phyloP scores from a whole-genome alignment of 2,888 invertebrate genomes.

The Aporophyla nigra region DNA sequence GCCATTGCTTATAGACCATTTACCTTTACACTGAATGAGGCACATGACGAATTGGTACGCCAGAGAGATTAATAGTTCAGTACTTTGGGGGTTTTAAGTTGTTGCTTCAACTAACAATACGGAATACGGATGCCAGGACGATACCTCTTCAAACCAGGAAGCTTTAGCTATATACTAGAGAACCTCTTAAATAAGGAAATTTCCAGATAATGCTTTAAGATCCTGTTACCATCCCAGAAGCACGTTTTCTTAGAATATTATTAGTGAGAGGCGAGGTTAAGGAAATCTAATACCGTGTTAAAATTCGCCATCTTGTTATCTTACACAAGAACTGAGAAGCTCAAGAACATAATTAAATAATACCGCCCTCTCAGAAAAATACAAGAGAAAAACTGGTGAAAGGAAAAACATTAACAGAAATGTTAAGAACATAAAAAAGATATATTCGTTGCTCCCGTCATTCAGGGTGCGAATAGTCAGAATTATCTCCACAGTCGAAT shows the following conservation, averaged over 20 bases:
- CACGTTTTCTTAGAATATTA: conserved; percentile 26
- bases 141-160: conserved; percentile 40
- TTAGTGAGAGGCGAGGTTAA: conserved; percentile 28
- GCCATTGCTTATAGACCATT: conserved; percentile 58
- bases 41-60: conserved; percentile 29
- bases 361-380: conserved; percentile 28
- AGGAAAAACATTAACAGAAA: conserved; percentile 54
- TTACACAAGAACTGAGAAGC: neutral
- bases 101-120: conserved; percentile 15
- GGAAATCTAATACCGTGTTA: conserved; percentile 9
- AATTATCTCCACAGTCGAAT: conserved; percentile 62
- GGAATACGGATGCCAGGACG: conserved; percentile 22
- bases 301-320: conserved; percentile 5
- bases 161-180: conserved; percentile 49
- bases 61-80: conserved; percentile 23
- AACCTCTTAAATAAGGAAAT: conserved; percentile 44
- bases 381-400: conserved; percentile 17
- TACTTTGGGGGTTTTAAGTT: conserved; percentile 12
- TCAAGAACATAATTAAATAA: conserved; percentile 42
- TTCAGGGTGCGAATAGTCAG: conserved; percentile 63
- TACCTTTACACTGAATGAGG: conserved; percentile 50
- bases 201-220: conserved; percentile 42
- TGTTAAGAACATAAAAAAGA: conserved; percentile 60
- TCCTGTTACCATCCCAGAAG: conserved; percentile 24
- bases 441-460: conserved; percentile 59